Evolutionary conservation across 2,888 invertebrate species (phyloP), one percentile per base, ranked within the genome.

Genomic region (Cosmia trapezina): DNA sequence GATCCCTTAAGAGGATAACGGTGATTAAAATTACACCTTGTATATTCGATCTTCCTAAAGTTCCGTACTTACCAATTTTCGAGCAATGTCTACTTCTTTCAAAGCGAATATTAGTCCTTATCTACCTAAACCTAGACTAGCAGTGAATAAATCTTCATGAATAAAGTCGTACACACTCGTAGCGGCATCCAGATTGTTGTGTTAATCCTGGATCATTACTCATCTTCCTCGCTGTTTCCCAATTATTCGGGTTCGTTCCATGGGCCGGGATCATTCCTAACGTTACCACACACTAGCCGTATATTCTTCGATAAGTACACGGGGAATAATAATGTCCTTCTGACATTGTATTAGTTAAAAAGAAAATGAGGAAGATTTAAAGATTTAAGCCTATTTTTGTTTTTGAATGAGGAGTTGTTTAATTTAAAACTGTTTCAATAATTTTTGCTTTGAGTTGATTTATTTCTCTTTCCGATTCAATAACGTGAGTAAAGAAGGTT

Each of bases 151-250:
- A 81, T 81, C 73, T 70, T 81, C 67, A 70, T 73, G 67, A 65
- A 59, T 62, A 63, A 56, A 71, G 12, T 57, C 17, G 33, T 53
- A 43, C 43, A 47, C 53, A 71, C 63, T 60, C 59, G 17, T 17
- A 63, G 59, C 41, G 28, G 54, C 59, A 66, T 62, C 75, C 75
- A 78, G 78, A 77, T 75, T 83, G 78, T 79, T 76, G 74, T 76
- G 70, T 71, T 83, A 82, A 84, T 81, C 77, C 66, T 47, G 59
- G 54, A 60, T 72, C 81, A 86, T 86, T 82, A 84, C 76, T 86
- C 80, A 73, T 82, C 68, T 76, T 78, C 65, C 83, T 74, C 71
- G 19, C 64, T 61, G 76, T 70, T 78, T 81, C 80, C 83, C 80
- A 85, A 85, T 86, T 81, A 83, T 83, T 83, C 78, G 66, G 65